Base-by-base conservation (phyloP, 2,888 invertebrate species). In the Rapana venosa region DNA sequence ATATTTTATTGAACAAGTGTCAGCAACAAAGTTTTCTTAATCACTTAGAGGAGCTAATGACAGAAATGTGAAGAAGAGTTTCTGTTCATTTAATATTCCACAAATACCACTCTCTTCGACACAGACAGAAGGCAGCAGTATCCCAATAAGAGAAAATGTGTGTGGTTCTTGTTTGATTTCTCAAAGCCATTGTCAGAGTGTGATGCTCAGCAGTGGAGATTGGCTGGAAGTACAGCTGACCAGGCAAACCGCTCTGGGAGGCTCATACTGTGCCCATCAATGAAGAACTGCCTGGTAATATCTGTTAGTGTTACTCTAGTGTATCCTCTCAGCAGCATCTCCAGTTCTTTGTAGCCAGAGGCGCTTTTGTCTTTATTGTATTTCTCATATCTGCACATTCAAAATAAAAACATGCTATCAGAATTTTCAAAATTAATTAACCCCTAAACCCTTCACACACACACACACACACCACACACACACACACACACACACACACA, bases 1-100 rank as follows among this genome's bases (percentile, higher is more conserved):
- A 47, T 35, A 26, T 83, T 22, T 47, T 36, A 47, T 35, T 15
- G 32, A 13, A 8, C 32, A 32, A 79, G 77, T 32, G 32, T 32
- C 13, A 2, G 2, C 74, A 79, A 79, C 77, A 79, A 11, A n/a
- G n/a, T n/a, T 15, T 79, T 32, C n/a, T 74, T 17, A 47, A 47
- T 47, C 47, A 47, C 47, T 47, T 47, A 47, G 47, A 47, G 4
- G 8, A 47, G 47, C 47, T 47, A 47, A 47, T 47, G 47, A 47
- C 8, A 47, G 47, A 2, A 47, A 47, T 47, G 47, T 47, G 47
- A 47, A 47, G 47, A 2, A 47, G 2, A 47, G 2, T 26, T 83
- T 47, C 81, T 74, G 36, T 83, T 83, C 47, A 83, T 83, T 83
- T 47, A 83, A 47, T 83, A 30, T 84, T 58, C 58, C 58, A 58